Evolutionary conservation across 2,113 vertebrate genomes (phyloP).

Genomic region (Chloroceryle aenea): DNA sequence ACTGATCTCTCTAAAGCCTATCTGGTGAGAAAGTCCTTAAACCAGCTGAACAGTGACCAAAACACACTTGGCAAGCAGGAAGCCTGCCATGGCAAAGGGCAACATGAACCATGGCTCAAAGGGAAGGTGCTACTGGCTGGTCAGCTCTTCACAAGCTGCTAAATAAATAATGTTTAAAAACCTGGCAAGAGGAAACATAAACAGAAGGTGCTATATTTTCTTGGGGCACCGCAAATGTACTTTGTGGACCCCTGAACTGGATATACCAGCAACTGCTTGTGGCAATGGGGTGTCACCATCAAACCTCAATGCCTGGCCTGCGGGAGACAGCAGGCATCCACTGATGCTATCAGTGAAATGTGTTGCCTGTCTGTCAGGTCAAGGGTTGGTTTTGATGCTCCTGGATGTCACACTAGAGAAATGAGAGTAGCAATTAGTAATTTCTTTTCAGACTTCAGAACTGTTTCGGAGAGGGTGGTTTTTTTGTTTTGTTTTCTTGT

Average conservation of each 20-base stretch:
- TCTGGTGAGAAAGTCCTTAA: not conserved
- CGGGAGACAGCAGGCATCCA: not conserved
- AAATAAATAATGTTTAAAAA: slow-evolving; percentile 1
- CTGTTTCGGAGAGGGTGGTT: not conserved
- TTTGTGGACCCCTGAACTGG: not conserved
- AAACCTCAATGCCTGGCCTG: not conserved
- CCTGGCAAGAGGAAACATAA: not conserved
- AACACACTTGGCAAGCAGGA: not conserved
- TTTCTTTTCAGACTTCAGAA: not conserved
- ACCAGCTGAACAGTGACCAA: not conserved
- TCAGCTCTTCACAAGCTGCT: not conserved
- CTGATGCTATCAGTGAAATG: not conserved
- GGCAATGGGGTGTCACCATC: not conserved
- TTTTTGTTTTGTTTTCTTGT: not conserved
- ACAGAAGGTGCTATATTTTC: not conserved
- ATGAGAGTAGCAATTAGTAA: not conserved
- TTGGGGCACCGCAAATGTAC: not conserved
- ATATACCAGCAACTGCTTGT: not conserved
- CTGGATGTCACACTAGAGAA: not conserved
- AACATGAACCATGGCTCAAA: not conserved
- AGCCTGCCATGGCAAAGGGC: not conserved
- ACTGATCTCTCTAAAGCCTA: slow-evolving; percentile 28
- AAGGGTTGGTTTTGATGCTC: not conserved
- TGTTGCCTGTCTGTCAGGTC: not conserved
- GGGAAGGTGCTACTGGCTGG: not conserved